Evolutionary conservation across 2,888 invertebrate genomes (phyloP), one percentile per base, ranked within the genome.

Genomic region (Nomada hirtipes): DNA sequence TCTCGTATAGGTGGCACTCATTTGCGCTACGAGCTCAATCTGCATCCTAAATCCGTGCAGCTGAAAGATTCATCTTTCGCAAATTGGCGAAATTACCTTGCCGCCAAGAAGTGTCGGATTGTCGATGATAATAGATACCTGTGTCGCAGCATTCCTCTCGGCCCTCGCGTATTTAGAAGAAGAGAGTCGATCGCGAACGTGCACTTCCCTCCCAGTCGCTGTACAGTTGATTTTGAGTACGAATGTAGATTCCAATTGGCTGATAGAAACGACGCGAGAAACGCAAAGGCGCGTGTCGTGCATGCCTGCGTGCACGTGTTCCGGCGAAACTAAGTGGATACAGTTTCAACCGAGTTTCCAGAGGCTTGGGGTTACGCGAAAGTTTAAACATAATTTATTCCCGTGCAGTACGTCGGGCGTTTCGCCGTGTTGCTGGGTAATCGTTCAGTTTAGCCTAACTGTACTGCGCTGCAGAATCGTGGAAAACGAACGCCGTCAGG

Each of bases 61-160:
- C 10, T 59, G 72, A 72, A 72, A 53, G 20, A 71, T 76, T 71
- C 44, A 76, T 76, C 71, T 60, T 74, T n/a, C 42, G 59, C 18
- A 42, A 70, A 74, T 70, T 60, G 59, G 36, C 59, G 50, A 50
- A 50, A 74, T 74, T 59, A 67, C 68, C 26, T 29, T 69, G 26
- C n/a, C 57, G 20, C 7, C 20, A 47, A 9, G 20, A 20, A 11
- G 36, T 23, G 29, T 26, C 9, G 70, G 29, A 47, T 55, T 18
- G 18, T 36, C 3, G 20, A 13, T 18, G 11, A 29, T 47, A 29
- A 47, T 36, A 7, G 36, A 36, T 36, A 36, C 36, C 36, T 7
- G 36, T 29, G 29, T 29, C 0, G 29, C 29, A 7, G 0, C 29
- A 7, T 29, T 29, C 7, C 29, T 7, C 29, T 7, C 26, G 26